Evolutionary conservation across 2,797 vertebrate species (phyloP).

Genomic region (Sebastes flavidus): DNA sequence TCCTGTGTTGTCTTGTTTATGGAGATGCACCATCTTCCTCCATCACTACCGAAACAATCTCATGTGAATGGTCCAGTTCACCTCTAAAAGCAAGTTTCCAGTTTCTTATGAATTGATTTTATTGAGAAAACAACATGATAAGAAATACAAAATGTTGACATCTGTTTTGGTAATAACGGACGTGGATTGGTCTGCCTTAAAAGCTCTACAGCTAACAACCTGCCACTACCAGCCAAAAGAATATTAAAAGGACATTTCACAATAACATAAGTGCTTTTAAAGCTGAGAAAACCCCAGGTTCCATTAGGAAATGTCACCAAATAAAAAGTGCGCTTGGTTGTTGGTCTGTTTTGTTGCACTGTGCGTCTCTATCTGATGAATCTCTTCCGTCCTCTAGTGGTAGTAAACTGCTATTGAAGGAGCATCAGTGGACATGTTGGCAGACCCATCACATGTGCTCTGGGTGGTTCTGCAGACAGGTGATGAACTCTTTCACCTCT

Average conservation of each 20-base stretch:
- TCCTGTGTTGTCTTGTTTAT: neutral
- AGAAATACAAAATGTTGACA: neutral
- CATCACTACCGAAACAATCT: neutral
- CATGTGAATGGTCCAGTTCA: neutral
- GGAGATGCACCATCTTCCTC: neutral
- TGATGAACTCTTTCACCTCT: constrained; percentile 84
- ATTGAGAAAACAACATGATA: constrained; percentile 24
- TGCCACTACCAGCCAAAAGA: neutral
- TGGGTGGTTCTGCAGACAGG: constrained; percentile 89
- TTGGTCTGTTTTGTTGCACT: neutral
- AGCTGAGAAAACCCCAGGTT: neutral
- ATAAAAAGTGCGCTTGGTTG: constrained; percentile 12
- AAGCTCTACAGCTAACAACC: neutral
- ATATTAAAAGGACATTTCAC: neutral
- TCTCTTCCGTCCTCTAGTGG: constrained; percentile 55
- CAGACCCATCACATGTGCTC: constrained; percentile 77
- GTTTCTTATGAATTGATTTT: constrained; percentile 24
- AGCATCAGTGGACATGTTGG: neutral
- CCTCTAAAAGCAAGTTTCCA: neutral
- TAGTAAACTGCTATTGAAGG: neutral
- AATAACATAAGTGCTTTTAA: neutral
- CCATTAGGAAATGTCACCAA: neutral
- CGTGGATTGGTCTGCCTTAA: neutral
- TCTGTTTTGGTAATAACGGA: neutral
- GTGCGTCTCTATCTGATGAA: constrained; percentile 18